Evolutionary conservation across 1,140 invertebrate genomes (phyloP), one percentile per base, ranked within the genome.

Genomic region (Danaus plexippus): DNA sequence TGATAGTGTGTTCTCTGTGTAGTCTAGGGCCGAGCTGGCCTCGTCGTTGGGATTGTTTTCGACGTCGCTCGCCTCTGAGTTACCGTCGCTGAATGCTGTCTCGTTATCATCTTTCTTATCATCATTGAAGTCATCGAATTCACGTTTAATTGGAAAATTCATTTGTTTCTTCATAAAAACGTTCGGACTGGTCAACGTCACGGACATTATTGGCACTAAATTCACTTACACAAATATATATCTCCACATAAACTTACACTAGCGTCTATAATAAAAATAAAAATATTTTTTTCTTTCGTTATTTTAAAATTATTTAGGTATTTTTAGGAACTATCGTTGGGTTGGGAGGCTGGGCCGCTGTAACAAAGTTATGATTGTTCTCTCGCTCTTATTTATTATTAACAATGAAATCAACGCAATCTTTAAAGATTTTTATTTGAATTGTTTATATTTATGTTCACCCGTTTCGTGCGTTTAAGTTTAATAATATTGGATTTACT

Each of bases 301-400:
- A 67, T 7, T 32, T 85, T 81, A 83, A 77, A 73, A 71, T 74
- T 84, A 77, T 73, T 74, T 87, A 88, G 86, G 86, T 88, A 88
- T 82, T 87, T 75, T 75, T 88, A 88, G 87, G 86, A 88, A 88
- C 87, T 88, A 87, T 88, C 87, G 87, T 88, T 88, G 84, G 80
- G 71, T 80, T 80, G 75, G 77, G 79, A 84, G 80, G 69, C 77
- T 85, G 84, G 73, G 77, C 71, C 73, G 64, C 74, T 81, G 64
- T 43, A 71, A 71, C 46, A 62, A 60, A 44, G 46, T 64, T 65
- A 50, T 22, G 52, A 58, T 57, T 58, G 57, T 55, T 50, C 52
- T 56, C 18, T 22, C 18, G 6, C 2, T n/a, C 2, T 6, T 22
- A 22, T 6, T 22, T 22, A 22, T 22, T 22, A 22, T 2, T 22